Base-by-base conservation (phyloP, 2,797 vertebrate species). In the Diplodus sargus region DNA sequence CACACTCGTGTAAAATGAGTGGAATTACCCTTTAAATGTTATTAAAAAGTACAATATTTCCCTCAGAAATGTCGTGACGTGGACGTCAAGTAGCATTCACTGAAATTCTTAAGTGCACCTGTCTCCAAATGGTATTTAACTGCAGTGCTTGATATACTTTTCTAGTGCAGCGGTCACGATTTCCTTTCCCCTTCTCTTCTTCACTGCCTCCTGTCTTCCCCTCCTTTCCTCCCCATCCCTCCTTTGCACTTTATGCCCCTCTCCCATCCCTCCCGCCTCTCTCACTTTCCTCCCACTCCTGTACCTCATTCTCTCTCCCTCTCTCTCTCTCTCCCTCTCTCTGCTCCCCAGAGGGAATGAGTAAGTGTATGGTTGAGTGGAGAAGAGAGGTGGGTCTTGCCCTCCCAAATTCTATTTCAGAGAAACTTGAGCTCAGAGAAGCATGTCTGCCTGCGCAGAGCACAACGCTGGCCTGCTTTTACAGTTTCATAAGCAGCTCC, bases 321-420 rank as follows among this genome's bases (percentile, higher is more conserved):
- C 78, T 74, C 78, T 67, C 74, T 67, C 74, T 76, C 86, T 85
- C 74, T 74, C 78, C 71, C 76, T 67, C 74, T 63, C 83, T 62
- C 66, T 67, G 84, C 85, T 89, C 89, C 91, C 91, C 85, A 73
- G 87, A 88, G 92, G 90, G 91, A 88, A 84, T 85, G 91, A 89
- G 85, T 86, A 81, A 93, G 89, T 87, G 89, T 79, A 92, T 78
- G 92, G 82, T 90, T 92, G 93, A 93, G 91, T 89, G 91, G 89
- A 90, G 91, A 90, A 89, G 92, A 93, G 91, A 92, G 93, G 91
- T 90, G 89, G 93, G 91, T 93, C 91, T 82, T 82, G 90, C 86
- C 90, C 92, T 90, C 85, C 92, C 88, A 91, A 94, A 93, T 92
- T 91, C 92, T 92, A 92, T 94, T 93, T 92, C 91, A 87, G 91